A percentile compares a stretch with the other conserved stretches of the same genome.
phyloP scores from a whole-genome alignment of 92 coral and sea anemone species.

The Epizoanthus illoricatus region DNA sequence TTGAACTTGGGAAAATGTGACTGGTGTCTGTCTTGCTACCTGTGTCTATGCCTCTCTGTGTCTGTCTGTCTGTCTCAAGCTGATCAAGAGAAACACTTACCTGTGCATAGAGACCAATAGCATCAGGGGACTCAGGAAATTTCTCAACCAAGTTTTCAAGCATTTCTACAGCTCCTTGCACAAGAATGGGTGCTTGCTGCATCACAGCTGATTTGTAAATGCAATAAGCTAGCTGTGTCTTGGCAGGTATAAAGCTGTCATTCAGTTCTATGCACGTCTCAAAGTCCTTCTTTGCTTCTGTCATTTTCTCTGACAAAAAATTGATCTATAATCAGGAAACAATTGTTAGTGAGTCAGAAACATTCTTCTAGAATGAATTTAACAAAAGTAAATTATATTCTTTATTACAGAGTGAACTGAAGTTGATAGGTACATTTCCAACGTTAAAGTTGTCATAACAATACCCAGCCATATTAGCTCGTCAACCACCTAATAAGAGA shows the following conservation, averaged over 20 bases:
- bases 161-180: constrained; percentile 85
- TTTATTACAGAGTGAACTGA: not conserved
- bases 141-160: constrained; percentile 69
- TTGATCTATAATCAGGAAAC: constrained; percentile 57
- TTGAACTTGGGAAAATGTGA: too few species aligned
- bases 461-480: too few species aligned
- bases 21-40: too few species aligned
- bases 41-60: too few species aligned
- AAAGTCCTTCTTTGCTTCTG: constrained; percentile 89
- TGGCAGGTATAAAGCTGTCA: constrained; percentile 85
- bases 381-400: too few species aligned
- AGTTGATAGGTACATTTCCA: not conserved
- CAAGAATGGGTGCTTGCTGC: constrained; percentile 81
- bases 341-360: not conserved
- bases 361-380: not conserved
- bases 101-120: constrained; percentile 92
- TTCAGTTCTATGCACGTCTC: constrained; percentile 84
- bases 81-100: constrained; percentile 40
- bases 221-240: constrained; percentile 90
- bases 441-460: too few species aligned
- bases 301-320: constrained; percentile 83
- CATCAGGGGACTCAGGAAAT: constrained; percentile 82
- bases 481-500: too few species aligned
- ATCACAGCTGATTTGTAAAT: constrained; percentile 89
- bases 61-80: not conserved